Conservation (phyloP, 2,888 invertebrate species). For the Zaprionus obscuricornis region DNA sequence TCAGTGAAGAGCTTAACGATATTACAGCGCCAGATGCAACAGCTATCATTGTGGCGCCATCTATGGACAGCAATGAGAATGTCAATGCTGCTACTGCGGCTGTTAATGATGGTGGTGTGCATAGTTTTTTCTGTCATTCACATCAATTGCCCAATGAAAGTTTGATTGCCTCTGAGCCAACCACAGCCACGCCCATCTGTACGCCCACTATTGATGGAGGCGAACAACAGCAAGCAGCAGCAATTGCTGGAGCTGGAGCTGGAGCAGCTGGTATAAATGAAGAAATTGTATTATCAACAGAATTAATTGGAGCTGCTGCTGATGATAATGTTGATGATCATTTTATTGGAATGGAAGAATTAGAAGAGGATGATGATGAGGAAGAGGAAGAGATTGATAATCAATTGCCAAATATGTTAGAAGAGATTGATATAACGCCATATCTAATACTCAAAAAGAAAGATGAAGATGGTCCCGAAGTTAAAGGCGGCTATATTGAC, state of each 20-base stretch:
- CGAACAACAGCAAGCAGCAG: not conserved
- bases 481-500: constrained; percentile 96
- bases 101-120: constrained; percentile 11
- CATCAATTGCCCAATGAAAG: constrained; percentile 69
- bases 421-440: constrained; percentile 91
- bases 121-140: constrained; percentile 65
- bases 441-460: constrained; percentile 91
- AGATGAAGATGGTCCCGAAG: constrained; percentile 94
- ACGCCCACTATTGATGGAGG: constrained; percentile 43
- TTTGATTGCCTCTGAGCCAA: constrained; percentile 5
- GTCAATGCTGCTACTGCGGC: constrained; percentile 16
- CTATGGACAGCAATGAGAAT: constrained; percentile 49
- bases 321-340: constrained; percentile 9
- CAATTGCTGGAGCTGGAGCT: not conserved
- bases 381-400: constrained; percentile 57
- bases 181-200: constrained; percentile 29
- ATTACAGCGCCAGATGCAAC: constrained; percentile 22
- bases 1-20: constrained; percentile 80
- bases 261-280: not conserved
- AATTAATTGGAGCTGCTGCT: constrained; percentile 27
- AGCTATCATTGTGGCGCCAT: constrained; percentile 1
- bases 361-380: constrained; percentile 33
- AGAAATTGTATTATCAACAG: no score
- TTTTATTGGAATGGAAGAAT: no score
- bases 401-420: constrained; percentile 86